Conservation (phyloP, 2,888 invertebrate genomes). For the Euzetes globulus region DNA sequence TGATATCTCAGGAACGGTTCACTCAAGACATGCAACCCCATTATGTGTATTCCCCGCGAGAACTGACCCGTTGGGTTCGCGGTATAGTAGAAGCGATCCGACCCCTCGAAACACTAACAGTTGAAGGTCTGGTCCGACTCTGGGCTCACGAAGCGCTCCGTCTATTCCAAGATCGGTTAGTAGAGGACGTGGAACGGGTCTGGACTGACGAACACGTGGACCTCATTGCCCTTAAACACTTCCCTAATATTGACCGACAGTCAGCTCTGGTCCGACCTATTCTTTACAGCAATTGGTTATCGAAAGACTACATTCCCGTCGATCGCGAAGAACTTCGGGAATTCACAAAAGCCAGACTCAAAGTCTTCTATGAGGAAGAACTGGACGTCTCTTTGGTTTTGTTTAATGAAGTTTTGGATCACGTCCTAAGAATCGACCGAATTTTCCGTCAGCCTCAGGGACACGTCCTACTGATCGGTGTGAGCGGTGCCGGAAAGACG, state of each 20-base stretch:
- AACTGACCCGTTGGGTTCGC: constrained; percentile 98
- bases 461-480: constrained; percentile 92
- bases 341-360: constrained; percentile 91
- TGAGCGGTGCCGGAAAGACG: constrained; percentile 98
- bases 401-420: constrained; percentile 97
- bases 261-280: constrained; percentile 86
- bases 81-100: constrained; percentile 98
- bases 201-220: constrained; percentile 99
- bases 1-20: constrained; percentile 91
- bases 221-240: constrained; percentile 81
- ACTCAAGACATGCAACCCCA: constrained; percentile 99
- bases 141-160: constrained; percentile 99
- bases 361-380: constrained; percentile 98
- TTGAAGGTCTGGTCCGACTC: constrained; percentile 91
- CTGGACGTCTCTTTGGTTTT: constrained; percentile 94
- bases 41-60: constrained; percentile 94
- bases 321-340: constrained; percentile 88
- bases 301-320: constrained; percentile 95
- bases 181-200: constrained; percentile 83
- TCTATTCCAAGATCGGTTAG: constrained; percentile 83
- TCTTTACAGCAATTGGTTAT: constrained; percentile 97
- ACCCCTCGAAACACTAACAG: constrained; percentile 79
- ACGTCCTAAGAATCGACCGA: constrained; percentile 94
- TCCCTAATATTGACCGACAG: constrained; percentile 77
- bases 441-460: constrained; percentile 99